Evolutionary conservation across 2,113 vertebrate genomes (phyloP), one percentile per base, ranked within the genome.

Genomic region (Crotalus helleri): DNA sequence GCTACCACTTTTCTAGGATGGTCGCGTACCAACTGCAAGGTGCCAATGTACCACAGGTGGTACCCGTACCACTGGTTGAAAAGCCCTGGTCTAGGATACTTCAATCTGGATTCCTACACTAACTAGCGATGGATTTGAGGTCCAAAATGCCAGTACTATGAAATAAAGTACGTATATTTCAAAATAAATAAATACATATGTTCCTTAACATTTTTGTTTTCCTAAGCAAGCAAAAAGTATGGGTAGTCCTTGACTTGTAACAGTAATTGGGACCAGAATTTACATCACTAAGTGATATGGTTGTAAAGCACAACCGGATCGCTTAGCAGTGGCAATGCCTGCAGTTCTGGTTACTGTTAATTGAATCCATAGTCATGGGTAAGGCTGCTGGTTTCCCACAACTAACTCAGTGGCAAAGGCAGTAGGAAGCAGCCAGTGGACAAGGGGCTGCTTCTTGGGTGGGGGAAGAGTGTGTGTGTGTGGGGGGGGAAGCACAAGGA

Each of bases 191-290:
- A 4, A 26, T 57, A 58, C 81, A 92, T 92, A 26, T 1, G 26
- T 8, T 57, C 26, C 1, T 64, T 85, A 57, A 57, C 15, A 46
- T 11, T 85, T 26, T 74, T 51, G n/a, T n/a, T 33, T 29, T 55
- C 23, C 33, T 85, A 29, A n/a, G 39, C 8, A 90, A 26, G 39
- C 33, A 88, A 26, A 96, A 87, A 74, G 92, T 81, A 21, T 44
- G 8, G 17, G 1, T 81, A 94, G 90, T 86, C 49, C 53, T 93
- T 15, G 92, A 93, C 90, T 59, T 49, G 61, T 93, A 24, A 39
- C 6, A 64, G 91, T 90, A 95, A 96, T 57, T 54, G 4, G 89
- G 46, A 33, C 39, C 19, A 54, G 53, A 44, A 81, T 81, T 81
- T 81, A 39, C 74, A 81, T 23, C 33, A 10, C 19, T 81, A 81